Conservation (phyloP, 2,888 invertebrate species). For the Drosophila affinis region DNA sequence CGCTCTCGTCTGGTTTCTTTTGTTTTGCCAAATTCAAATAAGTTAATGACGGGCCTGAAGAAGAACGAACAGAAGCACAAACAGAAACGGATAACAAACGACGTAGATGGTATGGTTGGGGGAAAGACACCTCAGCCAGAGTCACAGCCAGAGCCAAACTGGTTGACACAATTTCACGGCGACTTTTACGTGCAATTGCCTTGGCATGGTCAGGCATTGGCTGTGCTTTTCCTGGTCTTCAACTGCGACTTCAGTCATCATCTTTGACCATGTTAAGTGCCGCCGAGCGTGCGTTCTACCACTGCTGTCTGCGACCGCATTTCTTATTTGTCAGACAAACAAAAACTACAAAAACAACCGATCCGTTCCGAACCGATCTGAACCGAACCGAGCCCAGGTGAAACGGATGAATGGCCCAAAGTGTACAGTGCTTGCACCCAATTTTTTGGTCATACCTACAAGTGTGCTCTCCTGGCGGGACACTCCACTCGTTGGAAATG, state of each 20-base stretch:
- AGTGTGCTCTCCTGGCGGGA: neutral
- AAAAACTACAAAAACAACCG: neutral
- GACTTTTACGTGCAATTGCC: slow-evolving; percentile 72
- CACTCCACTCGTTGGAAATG: neutral
- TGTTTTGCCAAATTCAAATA: slow-evolving; percentile 66
- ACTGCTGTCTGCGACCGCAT: slow-evolving; percentile 57
- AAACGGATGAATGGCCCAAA: neutral
- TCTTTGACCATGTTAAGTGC: slow-evolving; percentile 54
- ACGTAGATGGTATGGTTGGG: slow-evolving; percentile 24
- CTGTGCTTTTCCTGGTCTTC: slow-evolving; percentile 54
- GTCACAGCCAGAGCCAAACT: slow-evolving; percentile 52
- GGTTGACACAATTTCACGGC: slow-evolving; percentile 79
- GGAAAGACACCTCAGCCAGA: slow-evolving; percentile 12
- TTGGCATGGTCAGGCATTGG: slow-evolving; percentile 17
- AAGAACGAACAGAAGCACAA: slow-evolving; percentile 46
- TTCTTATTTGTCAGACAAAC: slow-evolving; percentile 37
- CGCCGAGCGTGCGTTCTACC: slow-evolving; percentile 24
- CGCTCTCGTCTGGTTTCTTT: slow-evolving; percentile 25
- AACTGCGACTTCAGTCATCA: slow-evolving; percentile 24
- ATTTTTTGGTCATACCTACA: neutral
- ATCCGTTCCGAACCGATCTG: neutral
- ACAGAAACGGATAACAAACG: slow-evolving; percentile 27
- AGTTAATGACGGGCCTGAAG: slow-evolving; percentile 42
- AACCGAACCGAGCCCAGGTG: neutral
- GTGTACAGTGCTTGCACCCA: neutral